Evolutionary conservation across 2,888 invertebrate genomes (phyloP).

Genomic region (Nomada ruficornis): DNA sequence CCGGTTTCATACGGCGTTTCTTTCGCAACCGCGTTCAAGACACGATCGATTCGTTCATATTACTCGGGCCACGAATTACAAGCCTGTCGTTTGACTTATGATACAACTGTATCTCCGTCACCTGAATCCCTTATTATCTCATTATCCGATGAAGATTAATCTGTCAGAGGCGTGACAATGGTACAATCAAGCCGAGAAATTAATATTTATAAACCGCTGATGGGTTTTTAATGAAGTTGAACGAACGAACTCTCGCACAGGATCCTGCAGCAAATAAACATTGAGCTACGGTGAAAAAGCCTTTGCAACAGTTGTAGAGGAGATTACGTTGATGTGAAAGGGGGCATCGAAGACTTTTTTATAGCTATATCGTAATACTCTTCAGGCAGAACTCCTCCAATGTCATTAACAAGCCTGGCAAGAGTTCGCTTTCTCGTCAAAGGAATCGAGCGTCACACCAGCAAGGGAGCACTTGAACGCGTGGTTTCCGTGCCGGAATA

Average conservation of each 20-base stretch:
- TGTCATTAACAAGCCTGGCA: conserved; percentile 22
- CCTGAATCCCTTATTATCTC: too few species aligned
- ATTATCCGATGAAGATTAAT: conserved; percentile 21
- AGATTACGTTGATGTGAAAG: not conserved
- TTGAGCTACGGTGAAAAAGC: not conserved
- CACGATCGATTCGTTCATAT: conserved; percentile 22
- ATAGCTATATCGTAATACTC: not conserved
- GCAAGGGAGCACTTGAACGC: conserved; percentile 31
- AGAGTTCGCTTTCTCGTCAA: conserved; percentile 32
- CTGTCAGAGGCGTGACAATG: conserved; percentile 16
- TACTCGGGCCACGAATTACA: conserved; percentile 12
- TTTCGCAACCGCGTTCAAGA: conserved; percentile 10
- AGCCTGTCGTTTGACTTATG: not conserved
- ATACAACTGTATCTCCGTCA: not conserved
- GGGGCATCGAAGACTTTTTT: not conserved
- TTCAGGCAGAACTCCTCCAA: conserved; percentile 4
- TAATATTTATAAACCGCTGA: conserved; percentile 39
- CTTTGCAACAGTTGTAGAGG: not conserved
- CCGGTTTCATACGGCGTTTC: conserved; percentile 31
- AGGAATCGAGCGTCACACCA: conserved; percentile 15
- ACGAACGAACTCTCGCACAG: not conserved
- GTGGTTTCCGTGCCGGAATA: conserved; percentile 40
- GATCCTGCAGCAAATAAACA: conserved; percentile 4
- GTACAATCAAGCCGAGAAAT: conserved; percentile 6
- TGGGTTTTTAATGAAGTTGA: conserved; percentile 35